Percentiles rank a stretch among this genome's conserved stretches.
phyloP scores from a whole-genome alignment of 2,797 vertebrate species.

The Eidolon dupreanum region DNA sequence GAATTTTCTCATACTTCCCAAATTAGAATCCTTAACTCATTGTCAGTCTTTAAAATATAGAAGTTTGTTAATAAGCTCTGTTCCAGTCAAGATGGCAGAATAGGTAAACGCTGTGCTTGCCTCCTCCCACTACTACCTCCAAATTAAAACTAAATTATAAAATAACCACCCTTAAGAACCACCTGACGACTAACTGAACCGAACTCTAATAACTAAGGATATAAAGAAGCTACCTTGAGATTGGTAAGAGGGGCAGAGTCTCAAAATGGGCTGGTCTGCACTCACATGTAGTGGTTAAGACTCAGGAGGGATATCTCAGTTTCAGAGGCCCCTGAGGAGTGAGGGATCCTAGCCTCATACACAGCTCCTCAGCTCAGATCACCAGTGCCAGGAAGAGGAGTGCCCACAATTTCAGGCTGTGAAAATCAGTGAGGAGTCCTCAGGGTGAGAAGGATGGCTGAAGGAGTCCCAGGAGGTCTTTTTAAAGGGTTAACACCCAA shows the following conservation, averaged over 20 bases:
- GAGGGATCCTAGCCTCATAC: neutral
- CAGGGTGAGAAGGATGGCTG: neutral
- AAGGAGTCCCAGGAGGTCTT: neutral
- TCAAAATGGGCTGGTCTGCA: neutral
- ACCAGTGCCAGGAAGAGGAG: neutral
- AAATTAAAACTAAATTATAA: neutral
- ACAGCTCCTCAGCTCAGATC: neutral
- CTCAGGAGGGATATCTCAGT: neutral
- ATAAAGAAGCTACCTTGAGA: neutral
- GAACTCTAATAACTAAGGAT: neutral
- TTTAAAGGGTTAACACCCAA: neutral
- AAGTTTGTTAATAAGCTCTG: neutral
- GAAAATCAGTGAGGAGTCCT: neutral
- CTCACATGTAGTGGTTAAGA: neutral
- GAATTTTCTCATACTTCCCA: neutral
- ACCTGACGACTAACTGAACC: neutral
- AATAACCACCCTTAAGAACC: neutral
- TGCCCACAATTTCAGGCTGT: neutral
- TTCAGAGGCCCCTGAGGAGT: neutral
- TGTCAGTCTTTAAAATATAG: neutral
- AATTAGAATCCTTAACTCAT: neutral
- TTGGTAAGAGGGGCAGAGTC: neutral
- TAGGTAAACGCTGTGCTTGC: neutral
- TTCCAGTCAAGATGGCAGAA: neutral
- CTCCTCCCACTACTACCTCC: neutral